phyloP scores from a whole-genome alignment of 2,113 vertebrate genomes.

The Centropus bengalensis region DNA sequence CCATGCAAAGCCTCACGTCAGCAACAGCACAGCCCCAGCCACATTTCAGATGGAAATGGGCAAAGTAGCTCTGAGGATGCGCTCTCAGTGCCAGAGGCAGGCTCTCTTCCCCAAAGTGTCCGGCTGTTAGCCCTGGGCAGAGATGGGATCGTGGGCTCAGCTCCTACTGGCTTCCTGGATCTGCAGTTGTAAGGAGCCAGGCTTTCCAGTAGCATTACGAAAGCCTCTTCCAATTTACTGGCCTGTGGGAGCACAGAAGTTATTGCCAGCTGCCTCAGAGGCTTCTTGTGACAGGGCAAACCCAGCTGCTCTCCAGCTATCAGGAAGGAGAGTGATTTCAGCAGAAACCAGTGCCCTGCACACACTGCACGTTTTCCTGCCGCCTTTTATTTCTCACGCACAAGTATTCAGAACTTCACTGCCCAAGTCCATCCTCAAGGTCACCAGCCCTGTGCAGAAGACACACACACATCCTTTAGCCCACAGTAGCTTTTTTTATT shows the following conservation, averaged over 20 bases:
- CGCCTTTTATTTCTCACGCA: not conserved
- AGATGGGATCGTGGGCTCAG: not conserved
- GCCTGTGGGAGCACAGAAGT: not conserved
- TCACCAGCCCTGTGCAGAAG: not conserved
- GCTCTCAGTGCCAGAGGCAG: not conserved
- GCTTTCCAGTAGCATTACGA: not conserved
- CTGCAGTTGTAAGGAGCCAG: not conserved
- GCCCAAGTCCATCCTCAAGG: conserved; percentile 7
- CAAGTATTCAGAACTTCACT: not conserved
- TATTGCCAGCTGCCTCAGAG: not conserved
- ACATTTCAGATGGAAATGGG: not conserved
- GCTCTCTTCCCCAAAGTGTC: not conserved
- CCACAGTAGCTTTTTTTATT: not conserved
- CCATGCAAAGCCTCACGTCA: not conserved
- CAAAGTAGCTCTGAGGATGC: not conserved
- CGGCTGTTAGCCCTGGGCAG: not conserved
- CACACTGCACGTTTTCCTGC: not conserved
- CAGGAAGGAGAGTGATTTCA: not conserved
- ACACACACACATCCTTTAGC: not conserved
- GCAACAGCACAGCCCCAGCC: not conserved
- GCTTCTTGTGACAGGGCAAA: not conserved
- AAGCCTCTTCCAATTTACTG: not conserved
- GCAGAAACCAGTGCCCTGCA: not conserved
- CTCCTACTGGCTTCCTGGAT: not conserved
- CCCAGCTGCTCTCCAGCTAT: not conserved